A percentile compares a stretch with the other conserved stretches of the same genome.
Evolutionary conservation across 2,888 invertebrate species (phyloP).

Genomic region (Sesia apiformis): DNA sequence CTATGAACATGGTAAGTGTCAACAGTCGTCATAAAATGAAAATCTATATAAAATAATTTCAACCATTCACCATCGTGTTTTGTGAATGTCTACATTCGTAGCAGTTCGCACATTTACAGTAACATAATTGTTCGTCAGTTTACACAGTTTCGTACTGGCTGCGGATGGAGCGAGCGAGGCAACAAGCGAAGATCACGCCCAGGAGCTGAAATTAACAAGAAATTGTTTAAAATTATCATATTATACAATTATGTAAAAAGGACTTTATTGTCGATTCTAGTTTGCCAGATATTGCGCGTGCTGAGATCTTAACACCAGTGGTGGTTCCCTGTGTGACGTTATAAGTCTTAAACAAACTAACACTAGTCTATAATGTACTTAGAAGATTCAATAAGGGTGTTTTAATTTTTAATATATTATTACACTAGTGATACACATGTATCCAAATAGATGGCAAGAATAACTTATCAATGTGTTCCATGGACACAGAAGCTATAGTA

Average conservation of each 20-base stretch:
- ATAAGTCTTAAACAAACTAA: no score
- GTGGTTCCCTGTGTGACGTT: no score
- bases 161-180: conserved; percentile 92
- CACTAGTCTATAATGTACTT: no score
- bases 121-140: conserved; percentile 15
- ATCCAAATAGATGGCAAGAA: no score
- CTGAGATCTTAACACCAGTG: background rate
- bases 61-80: background rate
- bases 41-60: background rate
- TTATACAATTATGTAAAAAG: background rate
- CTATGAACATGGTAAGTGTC: no score
- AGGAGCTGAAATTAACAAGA: conserved; percentile 77
- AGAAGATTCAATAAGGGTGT: no score
- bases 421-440: no score
- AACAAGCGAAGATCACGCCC: conserved; percentile 94
- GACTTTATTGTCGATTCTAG: background rate
- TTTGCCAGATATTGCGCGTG: background rate
- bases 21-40: background rate
- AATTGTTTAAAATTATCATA: background rate
- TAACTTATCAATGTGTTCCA: no score
- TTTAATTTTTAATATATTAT: no score
- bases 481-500: no score
- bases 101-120: background rate
- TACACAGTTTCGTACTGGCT: conserved; percentile 92
- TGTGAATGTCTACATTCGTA: background rate